Base-by-base conservation (phyloP, 2,113 vertebrate species). In the Nasalis larvatus region DNA sequence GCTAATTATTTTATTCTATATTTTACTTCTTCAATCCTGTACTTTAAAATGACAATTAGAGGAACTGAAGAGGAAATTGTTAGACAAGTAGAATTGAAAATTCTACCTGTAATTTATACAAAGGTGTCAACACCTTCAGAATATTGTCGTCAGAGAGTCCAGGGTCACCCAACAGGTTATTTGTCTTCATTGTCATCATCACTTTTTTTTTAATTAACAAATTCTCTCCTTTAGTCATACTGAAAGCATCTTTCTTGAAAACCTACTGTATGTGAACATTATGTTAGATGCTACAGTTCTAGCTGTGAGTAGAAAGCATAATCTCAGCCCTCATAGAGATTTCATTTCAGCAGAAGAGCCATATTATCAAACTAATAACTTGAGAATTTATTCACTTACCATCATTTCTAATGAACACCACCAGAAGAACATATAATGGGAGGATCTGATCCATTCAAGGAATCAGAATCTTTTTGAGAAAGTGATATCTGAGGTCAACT, bases 21-120 rank as follows among this genome's bases (percentile, higher is more conserved):
- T 91, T 85, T 97, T 94, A 87, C 3, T n/a, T 73, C n/a, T 91
- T 87, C 49, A 37, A 8, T 63, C 16, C 4, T 63, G 12, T 47
- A 86, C 73, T 96, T 92, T 40, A 69, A 89, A 94, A 40, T 77
- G 54, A 81, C 9, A 69, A 30, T 63, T 74, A 77, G 23, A 85
- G 17, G 10, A 68, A 32, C 3, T 14, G 6, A 40, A 63, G 82
- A 78, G 45, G 30, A 58, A 47, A 27, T 82, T 49, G 14, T 76
- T 81, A 56, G 35, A 60, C 4, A 86, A 92, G 25, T 21, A 77
- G 16, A 96, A n/a, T 17, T 66, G 27, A 94, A 96, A 90, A 27
- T 35, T 49, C 12, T 73, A 1, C 7, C 3, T 54, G 96, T 18
- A 18, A 25, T 54, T 90, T 95, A 90, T 82, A 78, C 17, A 60